Base-by-base conservation (phyloP, 1,140 invertebrate genomes). In the Euschistus heros region DNA sequence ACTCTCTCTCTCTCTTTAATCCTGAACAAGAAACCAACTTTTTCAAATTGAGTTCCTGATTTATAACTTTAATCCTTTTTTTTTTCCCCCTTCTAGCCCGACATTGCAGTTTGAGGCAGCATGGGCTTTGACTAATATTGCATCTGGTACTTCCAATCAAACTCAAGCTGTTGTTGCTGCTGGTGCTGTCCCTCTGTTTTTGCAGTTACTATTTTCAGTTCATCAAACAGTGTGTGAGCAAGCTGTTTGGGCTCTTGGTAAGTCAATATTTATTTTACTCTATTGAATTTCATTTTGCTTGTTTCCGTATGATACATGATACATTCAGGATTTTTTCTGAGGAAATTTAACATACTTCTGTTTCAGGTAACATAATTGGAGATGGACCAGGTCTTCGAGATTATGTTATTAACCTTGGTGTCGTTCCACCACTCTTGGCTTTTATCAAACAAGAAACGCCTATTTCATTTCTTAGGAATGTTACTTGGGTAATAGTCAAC, bases 121-220 rank as follows among this genome's bases (percentile, higher is more conserved):
- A 17, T 99, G 97, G 97, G 97, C 96, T 57, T 79, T 99, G 66
- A 99, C 97, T 69, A 99, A 99, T 75, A 99, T 99, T 73, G 97
- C 97, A 4, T 97, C 92, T 61, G 97, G 97, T 61, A 98, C 93
- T 54, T 95, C 94, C 0, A 81, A 84, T 70, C 97, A 99, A 80
- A 99, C 97, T 22, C 92, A 96, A 71, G 86, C 94, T 76, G 95
- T 99, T 26, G 94, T 99, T 4, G 80, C 84, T 69, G 92, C 92
- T 54, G 91, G 94, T 71, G 96, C 97, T 64, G 95, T 98, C 52
- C 95, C 96, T 62, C 81, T 92, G 55, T 99, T 99, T 77, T 78
- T 99, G 57, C 83, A 91, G 73, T 80, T 99, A 61, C 80, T 99
- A 20, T 80, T 85, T 74, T 98, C 95, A 33, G 85, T 86, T 61